Conservation (phyloP, 2,888 invertebrate genomes). For the Pardosa pseudoannulata region DNA sequence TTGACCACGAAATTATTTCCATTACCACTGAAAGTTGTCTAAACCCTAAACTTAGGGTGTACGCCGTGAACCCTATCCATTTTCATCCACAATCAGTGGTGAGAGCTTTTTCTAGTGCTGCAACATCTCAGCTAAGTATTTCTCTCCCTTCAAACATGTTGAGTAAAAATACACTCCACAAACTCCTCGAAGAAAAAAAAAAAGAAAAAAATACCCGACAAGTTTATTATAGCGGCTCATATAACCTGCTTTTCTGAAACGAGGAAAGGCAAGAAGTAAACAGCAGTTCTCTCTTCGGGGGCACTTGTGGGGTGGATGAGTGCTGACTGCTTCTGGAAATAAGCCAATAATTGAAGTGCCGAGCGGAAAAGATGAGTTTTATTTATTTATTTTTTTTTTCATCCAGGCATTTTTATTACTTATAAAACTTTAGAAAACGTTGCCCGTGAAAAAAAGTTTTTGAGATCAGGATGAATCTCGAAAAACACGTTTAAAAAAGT, state of each 20-base stretch:
- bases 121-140: slow-evolving; percentile 15
- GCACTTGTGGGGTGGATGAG: slow-evolving; percentile 37
- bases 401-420: not conserved
- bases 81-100: slow-evolving; percentile 11
- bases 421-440: slow-evolving; percentile 10
- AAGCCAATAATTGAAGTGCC: slow-evolving; percentile 70
- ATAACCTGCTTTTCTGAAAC: slow-evolving; percentile 48
- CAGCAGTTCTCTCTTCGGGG: slow-evolving; percentile 24
- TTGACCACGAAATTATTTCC: no score
- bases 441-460: slow-evolving; percentile 10
- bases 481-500: slow-evolving; percentile 10
- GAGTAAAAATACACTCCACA: slow-evolving; percentile 15
- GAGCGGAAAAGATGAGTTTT: slow-evolving; percentile 19
- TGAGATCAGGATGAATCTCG: not conserved
- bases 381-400: not conserved
- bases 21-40: no score
- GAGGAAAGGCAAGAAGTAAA: slow-evolving; percentile 27
- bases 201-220: no score
- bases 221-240: slow-evolving; percentile 64
- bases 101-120: slow-evolving; percentile 5
- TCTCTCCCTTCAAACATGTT: slow-evolving; percentile 15
- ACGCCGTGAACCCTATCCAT: not conserved
- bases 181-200: not conserved
- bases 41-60: no score
- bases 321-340: slow-evolving; percentile 54